Evolutionary conservation across 2,797 vertebrate species (phyloP), one percentile per base, ranked within the genome.

Genomic region (Mionectes olivaceus): DNA sequence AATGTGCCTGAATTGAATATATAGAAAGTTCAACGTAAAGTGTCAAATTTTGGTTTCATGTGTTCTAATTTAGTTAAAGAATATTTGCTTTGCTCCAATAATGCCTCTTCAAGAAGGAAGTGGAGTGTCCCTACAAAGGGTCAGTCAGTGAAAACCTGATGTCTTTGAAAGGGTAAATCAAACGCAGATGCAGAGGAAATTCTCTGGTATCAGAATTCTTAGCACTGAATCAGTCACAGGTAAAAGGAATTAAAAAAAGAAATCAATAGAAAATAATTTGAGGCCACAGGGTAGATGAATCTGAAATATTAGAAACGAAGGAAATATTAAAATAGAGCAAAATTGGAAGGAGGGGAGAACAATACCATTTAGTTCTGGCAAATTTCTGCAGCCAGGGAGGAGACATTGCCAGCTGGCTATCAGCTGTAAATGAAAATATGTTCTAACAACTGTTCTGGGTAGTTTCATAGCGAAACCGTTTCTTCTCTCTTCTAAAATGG

Each of bases 371-470:
- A 87, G 8, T 27, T 83, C 76, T 95, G 83, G 71, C 67, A 84
- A 92, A 17, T 4, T 18, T 69, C 32, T 69, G 35, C 53, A 85
- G 87, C 37, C 68, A 78, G 32, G 1, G 0, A 64, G 57, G 57
- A 80, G 17, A 17, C n/a, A 1, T 6, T 92, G 89, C 87, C 93
- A 97, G 82, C 43, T 93, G 93, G 78, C 77, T 69, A 55, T 75
- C 80, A 71, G 76, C 61, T 91, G 27, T 28, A 50, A 47, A n/a
- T 55, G 28, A 52, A 87, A 95, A 94, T 93, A 96, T 78, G 82
- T 85, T 94, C 68, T 63, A 83, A 71, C 93, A 97, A 89, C 53
- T 87, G 90, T 41, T 92, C 73, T 75, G 76, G 27, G 50, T 69
- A 14, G 21, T 77, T 95, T 85, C 53, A 61, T 14, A 57, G 21